Evolutionary conservation across 2,797 vertebrate genomes (phyloP).

Genomic region (Helicolenus hilgendorfi): DNA sequence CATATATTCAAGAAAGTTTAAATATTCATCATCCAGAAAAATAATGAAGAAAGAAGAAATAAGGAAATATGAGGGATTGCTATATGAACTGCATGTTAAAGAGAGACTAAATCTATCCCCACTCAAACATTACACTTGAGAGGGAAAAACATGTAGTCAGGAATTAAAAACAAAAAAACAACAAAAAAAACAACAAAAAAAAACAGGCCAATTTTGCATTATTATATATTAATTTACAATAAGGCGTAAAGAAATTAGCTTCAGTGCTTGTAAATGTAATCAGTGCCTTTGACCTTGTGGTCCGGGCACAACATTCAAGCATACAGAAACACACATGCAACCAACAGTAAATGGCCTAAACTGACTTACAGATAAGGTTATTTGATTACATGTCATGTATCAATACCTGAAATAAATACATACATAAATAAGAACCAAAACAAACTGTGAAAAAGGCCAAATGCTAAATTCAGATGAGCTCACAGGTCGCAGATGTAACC

Average conservation of each 20-base stretch:
- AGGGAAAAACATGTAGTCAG: background rate
- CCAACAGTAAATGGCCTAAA: background rate
- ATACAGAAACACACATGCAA: background rate
- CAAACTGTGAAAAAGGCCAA: background rate
- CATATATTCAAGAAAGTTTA: background rate
- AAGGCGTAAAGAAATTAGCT: background rate
- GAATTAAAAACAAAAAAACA: background rate
- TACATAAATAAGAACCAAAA: background rate
- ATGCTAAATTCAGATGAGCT: background rate
- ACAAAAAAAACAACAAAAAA: no score
- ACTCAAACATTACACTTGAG: background rate
- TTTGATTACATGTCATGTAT: background rate
- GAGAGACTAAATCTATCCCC: background rate
- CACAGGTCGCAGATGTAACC: background rate
- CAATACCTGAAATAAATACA: background rate
- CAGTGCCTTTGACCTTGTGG: slow-evolving; percentile 3
- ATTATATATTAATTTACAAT: background rate
- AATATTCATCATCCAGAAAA: background rate
- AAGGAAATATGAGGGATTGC: background rate
- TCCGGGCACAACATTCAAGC: background rate
- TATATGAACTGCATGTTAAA: background rate
- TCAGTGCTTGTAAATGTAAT: background rate
- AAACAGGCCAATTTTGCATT: background rate
- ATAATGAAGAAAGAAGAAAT: background rate
- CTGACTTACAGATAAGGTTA: background rate